Conservation (phyloP, 2,888 invertebrate species). For the Cloeon dipterum region DNA sequence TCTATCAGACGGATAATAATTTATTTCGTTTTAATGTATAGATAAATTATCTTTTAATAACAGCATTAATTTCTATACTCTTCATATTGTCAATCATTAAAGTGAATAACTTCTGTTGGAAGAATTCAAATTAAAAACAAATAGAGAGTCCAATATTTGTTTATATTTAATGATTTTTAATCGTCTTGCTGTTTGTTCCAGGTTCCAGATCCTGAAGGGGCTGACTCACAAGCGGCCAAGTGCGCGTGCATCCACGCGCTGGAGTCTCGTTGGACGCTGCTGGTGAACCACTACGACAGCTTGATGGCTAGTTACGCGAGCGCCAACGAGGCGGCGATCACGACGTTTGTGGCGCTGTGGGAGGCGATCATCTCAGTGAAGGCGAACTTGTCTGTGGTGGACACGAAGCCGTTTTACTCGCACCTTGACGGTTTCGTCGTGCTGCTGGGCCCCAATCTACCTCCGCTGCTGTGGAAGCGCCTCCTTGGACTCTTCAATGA, state of each 20-base stretch:
- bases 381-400: conserved; percentile 70
- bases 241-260: conserved; percentile 65
- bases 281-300: conserved; percentile 36
- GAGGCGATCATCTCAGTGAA: conserved; percentile 77
- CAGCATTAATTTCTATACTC: too few relatives aligned
- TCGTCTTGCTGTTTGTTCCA: too few relatives aligned
- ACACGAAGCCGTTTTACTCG: conserved; percentile 71
- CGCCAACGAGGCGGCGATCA: conserved; percentile 23
- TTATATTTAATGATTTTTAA: too few relatives aligned
- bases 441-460: conserved; percentile 40
- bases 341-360: conserved; percentile 70
- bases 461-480: conserved; percentile 65
- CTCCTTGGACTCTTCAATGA: conserved; percentile 69
- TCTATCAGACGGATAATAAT: too few relatives aligned
- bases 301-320: conserved; percentile 22
- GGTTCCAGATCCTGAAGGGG: conserved; percentile 54
- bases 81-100: too few relatives aligned
- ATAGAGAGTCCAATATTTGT: too few relatives aligned
- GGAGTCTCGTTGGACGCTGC: conserved; percentile 61
- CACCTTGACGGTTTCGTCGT: conserved; percentile 61
- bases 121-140: too few relatives aligned
- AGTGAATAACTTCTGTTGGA: too few relatives aligned
- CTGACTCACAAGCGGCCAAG: conserved; percentile 56
- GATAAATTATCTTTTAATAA: too few relatives aligned
- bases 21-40: too few relatives aligned